Base-by-base conservation (phyloP, 2,797 vertebrate species). In the Catostomus latipinnis region DNA sequence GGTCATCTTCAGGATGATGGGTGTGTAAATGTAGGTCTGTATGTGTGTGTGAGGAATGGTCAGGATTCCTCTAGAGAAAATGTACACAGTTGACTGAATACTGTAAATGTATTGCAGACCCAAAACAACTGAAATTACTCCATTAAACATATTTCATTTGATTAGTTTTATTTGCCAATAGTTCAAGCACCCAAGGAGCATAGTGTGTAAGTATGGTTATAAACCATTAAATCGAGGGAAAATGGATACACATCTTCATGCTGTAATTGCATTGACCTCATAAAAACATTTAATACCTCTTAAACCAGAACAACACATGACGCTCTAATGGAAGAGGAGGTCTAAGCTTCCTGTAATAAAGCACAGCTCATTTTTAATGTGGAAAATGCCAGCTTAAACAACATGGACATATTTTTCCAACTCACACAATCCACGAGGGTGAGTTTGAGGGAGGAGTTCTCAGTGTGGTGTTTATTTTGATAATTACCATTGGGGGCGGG, bases 381-480 rank as follows among this genome's bases (percentile, higher is more conserved):
- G 81, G 69, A 78, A 79, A 83, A 74, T 11, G 58, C 11, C 52
- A 18, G 50, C 50, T 8, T 71, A 45, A 67, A 4, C 11, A 54
- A n/a, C 50, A 66, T 14, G 43, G 10, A 65, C 61, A 54, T 49
- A 65, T 53, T 74, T 34, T 52, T 74, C 58, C 58, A 74, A 18
- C 48, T 65, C 6, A 13, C 68, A 50, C 63, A 13, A 68, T 66
- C 61, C 4, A 1, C 46, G 22, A 69, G 54, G 67, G 49, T 18
- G 69, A 43, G 56, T 16, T 46, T 53, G 68, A 52, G 14, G 88
- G 58, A 58, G 70, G 82, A 90, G 82, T 83, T 88, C 84, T 77
- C 89, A 91, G 83, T 81, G 68, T 84, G 87, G 90, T 90, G 91
- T 90, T 93, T 91, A 93, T 90, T 90, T 89, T 83, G 83, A 90